These are phyloP conservation scores for Podotricha telesiphe DNA, from an alignment of 2,888 invertebrate species.

Conservation along the genomic window DNA sequence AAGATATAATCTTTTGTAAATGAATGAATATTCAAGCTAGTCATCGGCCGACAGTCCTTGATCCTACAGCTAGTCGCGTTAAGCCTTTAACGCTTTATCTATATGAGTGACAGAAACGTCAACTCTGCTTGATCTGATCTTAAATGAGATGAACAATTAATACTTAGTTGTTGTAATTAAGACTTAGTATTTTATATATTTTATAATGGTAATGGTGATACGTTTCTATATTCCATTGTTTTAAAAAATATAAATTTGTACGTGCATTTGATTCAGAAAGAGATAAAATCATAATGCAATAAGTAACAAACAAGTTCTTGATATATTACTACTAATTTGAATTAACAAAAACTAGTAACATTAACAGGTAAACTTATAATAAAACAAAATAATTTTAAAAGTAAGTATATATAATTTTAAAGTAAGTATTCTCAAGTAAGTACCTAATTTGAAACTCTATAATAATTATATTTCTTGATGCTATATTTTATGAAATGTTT, in stretches of 20 bases:
- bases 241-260: conserved; percentile 8
- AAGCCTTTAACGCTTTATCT: conserved; percentile 45
- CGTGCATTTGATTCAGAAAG: not conserved
- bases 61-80: conserved; percentile 35
- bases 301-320: conserved; percentile 2
- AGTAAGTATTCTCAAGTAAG: not conserved
- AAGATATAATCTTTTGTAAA: conserved; percentile 19
- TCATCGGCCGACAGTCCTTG: conserved; percentile 46
- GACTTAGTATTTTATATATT: not conserved
- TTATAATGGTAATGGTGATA: not conserved
- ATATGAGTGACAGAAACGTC: conserved; percentile 34
- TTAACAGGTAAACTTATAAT: not conserved
- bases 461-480: not conserved
- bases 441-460: not conserved
- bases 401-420: too few relatives aligned
- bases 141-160: conserved; percentile 1
- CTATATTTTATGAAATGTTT: conserved; percentile 15
- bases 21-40: conserved; percentile 63
- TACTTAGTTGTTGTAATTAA: not conserved
- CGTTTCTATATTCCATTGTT: not conserved
- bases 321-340: conserved; percentile 16
- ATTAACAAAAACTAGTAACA: not conserved
- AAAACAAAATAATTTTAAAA: too few relatives aligned
- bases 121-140: conserved; percentile 27
- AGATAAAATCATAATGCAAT: conserved; percentile 3